Base-by-base conservation (phyloP, 1,140 invertebrate species). In the Nephila pilipes region DNA sequence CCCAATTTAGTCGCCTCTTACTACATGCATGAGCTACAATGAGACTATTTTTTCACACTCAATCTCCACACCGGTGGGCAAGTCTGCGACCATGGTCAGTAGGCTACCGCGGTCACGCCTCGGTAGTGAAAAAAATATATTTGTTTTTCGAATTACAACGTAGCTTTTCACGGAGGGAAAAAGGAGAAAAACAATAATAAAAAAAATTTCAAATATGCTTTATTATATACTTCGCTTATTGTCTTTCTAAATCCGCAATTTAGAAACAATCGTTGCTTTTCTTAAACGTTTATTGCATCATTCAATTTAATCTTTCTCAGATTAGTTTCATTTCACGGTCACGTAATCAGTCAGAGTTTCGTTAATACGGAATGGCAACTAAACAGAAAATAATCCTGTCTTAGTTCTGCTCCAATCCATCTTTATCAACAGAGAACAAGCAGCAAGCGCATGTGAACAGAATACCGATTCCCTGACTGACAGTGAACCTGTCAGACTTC, bases 391-490 rank as follows among this genome's bases (percentile, higher is more conserved):
- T 22, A 60, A 60, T 60, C 58, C 58, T 36, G 1, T 36, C 69
- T 75, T 75, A 75, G 69, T 75, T 75, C 69, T 36, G 69, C 69
- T 75, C 29, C 69, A 36, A 18, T 65, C 69, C 25, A 18, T 20
- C 16, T 18, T 36, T 29, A 32, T 75, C 20, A 36, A 36, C 29
- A 18, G 25, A 32, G 20, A 6, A 18, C 58, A 60, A 60, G 4
- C 20, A 22, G 16, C 3, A 75, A 75, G 18, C 29, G 12, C 69
- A 75, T 16, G 14, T 18, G 69, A 75, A 36, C 32, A 3, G 29
- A 75, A 75, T 75, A 20, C 69, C 18, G 69, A 75, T 75, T 65
- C 63, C 25, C 63, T 29, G 63, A 65, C 63, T 25, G 63, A 65
- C 63, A 65, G 22, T 25, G 46, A 46, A 10, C 46, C 46, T 46